Conservation (phyloP, 2,888 invertebrate species). For the Notodonta ziczac region DNA sequence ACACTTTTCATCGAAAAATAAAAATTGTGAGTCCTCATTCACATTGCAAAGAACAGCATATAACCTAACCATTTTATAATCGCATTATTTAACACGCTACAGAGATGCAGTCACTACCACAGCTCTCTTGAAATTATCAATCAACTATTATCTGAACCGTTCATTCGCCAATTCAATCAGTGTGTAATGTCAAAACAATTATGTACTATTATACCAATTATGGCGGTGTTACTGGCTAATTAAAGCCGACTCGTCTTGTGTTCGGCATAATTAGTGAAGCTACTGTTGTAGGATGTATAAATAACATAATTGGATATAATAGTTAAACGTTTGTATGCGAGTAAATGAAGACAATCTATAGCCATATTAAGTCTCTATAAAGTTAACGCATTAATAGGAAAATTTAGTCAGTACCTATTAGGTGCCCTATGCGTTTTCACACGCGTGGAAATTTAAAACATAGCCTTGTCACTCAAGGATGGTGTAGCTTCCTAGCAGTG, state of each 20-base stretch:
- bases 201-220: constrained; percentile 28
- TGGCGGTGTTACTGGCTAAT: constrained; percentile 23
- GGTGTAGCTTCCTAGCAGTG: too few species aligned
- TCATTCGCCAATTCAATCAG: constrained; percentile 25
- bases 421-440: too few species aligned
- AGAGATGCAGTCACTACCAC: not conserved
- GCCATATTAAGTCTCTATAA: too few species aligned
- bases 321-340: not conserved
- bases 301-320: constrained; percentile 1
- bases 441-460: too few species aligned
- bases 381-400: too few species aligned
- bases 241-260: constrained; percentile 14
- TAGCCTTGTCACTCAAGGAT: too few species aligned
- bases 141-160: not conserved
- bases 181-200: constrained; percentile 31
- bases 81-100: not conserved
- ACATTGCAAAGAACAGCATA: too few species aligned
- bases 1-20: too few species aligned
- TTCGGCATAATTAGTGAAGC: constrained; percentile 1
- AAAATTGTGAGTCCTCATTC: too few species aligned
- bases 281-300: constrained; percentile 2
- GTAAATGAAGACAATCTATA: too few species aligned
- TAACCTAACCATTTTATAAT: too few species aligned
- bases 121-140: not conserved
- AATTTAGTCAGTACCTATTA: too few species aligned